Percentiles rank a stretch among this genome's conserved stretches.
These are phyloP conservation scores for Blastobasis adustella DNA, from an alignment of 2,888 invertebrate genomes.

Conservation along the genomic window DNA sequence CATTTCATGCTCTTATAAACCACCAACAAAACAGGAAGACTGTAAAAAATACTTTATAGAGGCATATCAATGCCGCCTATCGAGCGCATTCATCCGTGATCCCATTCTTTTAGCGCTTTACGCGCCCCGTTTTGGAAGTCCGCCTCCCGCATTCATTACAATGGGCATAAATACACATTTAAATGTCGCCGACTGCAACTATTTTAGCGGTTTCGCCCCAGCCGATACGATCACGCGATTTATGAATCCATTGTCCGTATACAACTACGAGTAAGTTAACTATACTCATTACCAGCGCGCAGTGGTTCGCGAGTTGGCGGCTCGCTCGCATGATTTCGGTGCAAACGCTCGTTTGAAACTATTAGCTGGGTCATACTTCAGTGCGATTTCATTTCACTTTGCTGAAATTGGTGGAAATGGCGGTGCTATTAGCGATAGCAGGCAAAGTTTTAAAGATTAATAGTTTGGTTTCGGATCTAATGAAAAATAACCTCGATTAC, in stretches of 20 bases:
- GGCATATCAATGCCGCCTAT: too few species aligned
- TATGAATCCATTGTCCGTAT: slow-evolving; percentile 58
- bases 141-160: slow-evolving; percentile 41
- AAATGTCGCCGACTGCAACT: slow-evolving; percentile 42
- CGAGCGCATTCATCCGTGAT: too few species aligned
- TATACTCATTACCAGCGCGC: slow-evolving; percentile 50
- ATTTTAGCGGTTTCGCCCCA: slow-evolving; percentile 49
- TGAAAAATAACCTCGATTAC: too few species aligned
- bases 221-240: slow-evolving; percentile 54
- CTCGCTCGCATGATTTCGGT: slow-evolving; percentile 31
- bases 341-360: slow-evolving; percentile 17
- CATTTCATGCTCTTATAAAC: not conserved
- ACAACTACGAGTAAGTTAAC: slow-evolving; percentile 15
- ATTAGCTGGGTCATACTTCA: not conserved
- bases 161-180: slow-evolving; percentile 54
- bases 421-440: not conserved
- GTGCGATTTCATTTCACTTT: not conserved
- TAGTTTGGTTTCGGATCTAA: too few species aligned
- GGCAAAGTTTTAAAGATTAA: too few species aligned
- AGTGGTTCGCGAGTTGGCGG: slow-evolving; percentile 20
- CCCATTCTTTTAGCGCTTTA: slow-evolving; percentile 1
- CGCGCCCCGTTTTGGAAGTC: slow-evolving; percentile 34
- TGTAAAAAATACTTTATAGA: too few species aligned
- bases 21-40: too few species aligned
- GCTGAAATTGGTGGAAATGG: slow-evolving; percentile 6